These are phyloP conservation scores for Tachina grossa DNA, from an alignment of 2,888 invertebrate species.

Conservation along the genomic window DNA sequence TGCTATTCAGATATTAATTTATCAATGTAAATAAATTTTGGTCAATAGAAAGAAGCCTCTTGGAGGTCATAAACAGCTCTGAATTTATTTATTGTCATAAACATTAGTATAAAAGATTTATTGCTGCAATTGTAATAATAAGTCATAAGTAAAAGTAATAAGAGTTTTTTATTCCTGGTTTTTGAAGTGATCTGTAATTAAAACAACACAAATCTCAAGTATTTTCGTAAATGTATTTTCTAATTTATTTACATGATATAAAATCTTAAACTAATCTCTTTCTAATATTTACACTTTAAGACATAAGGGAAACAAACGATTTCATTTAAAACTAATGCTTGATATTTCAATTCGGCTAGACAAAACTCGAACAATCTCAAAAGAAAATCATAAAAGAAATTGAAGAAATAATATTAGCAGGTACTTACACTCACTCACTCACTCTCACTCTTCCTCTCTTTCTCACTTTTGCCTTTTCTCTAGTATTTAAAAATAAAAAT, in stretches of 20 bases:
- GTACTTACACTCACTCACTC: conserved; percentile 38
- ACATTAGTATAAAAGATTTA: too few relatives aligned
- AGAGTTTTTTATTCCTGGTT: too few relatives aligned
- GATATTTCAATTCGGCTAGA: conserved; percentile 55
- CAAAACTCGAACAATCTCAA: conserved; percentile 53
- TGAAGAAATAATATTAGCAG: conserved; percentile 36
- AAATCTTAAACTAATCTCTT: conserved; percentile 24
- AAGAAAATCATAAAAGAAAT: conserved; percentile 23
- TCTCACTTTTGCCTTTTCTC: background rate
- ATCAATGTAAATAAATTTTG: too few relatives aligned
- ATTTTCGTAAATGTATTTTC: conserved; percentile 19
- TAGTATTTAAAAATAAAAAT: background rate
- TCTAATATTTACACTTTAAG: conserved; percentile 48
- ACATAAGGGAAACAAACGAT: conserved; percentile 56
- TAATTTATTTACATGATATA: conserved; percentile 65
- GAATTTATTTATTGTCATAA: too few relatives aligned
- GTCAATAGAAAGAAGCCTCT: too few relatives aligned
- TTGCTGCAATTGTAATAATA: too few relatives aligned
- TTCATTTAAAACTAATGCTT: conserved; percentile 32
- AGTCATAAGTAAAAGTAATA: too few relatives aligned
- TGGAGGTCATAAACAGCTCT: too few relatives aligned
- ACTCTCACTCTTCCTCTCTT: conserved; percentile 23
- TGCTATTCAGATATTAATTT: too few relatives aligned
- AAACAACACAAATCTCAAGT: background rate
- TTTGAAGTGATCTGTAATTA: too few relatives aligned